Conservation (phyloP, 2,888 invertebrate genomes). For the Unio delphinus region DNA sequence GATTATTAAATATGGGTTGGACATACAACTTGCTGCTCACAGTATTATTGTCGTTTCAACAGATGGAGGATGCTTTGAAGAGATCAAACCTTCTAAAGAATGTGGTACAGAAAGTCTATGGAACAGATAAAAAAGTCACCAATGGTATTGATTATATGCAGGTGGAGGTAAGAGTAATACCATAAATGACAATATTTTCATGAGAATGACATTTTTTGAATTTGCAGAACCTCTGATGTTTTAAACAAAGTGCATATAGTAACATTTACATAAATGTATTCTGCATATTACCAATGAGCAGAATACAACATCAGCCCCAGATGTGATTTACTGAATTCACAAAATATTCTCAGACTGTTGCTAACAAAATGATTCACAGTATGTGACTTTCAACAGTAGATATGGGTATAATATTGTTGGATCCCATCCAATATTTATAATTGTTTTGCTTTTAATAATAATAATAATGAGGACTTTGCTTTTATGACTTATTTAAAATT, state of each 20-base stretch:
- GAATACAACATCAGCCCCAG: too few species aligned
- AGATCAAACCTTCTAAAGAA: constrained; percentile 30
- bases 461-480: too few species aligned
- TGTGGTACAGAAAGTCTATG: constrained; percentile 34
- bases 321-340: too few species aligned
- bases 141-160: constrained; percentile 60
- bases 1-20: not conserved
- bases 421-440: not conserved
- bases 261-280: too few species aligned
- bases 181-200: not conserved
- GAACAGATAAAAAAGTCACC: constrained; percentile 36
- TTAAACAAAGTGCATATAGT: too few species aligned
- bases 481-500: not conserved
- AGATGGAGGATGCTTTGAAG: constrained; percentile 51
- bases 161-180: constrained; percentile 47
- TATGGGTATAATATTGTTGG: too few species aligned
- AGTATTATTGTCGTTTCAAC: constrained; percentile 5
- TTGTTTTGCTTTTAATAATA: not conserved
- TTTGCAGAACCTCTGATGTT: not conserved
- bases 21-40: not conserved
- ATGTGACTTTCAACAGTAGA: too few species aligned
- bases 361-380: too few species aligned
- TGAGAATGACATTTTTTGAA: too few species aligned
- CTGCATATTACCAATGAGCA: too few species aligned
- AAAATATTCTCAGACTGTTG: too few species aligned